Percentiles rank a stretch among this genome's conserved stretches.
Conservation (phyloP, 2,797 vertebrate genomes). For the Todus mexicanus region DNA sequence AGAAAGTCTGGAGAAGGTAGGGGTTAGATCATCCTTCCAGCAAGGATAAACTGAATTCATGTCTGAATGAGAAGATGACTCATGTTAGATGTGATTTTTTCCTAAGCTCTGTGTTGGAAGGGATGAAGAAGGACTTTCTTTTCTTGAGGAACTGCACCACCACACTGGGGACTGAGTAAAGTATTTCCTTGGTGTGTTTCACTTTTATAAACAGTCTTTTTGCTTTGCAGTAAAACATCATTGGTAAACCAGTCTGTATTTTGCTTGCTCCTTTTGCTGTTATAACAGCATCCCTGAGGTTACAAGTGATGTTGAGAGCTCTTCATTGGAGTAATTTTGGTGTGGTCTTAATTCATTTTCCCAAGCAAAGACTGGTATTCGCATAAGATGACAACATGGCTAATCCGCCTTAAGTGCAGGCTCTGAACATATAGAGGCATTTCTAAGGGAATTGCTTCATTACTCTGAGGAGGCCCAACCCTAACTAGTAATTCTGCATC, state of each 20-base stretch:
- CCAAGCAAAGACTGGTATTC: not conserved
- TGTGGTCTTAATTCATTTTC: conserved; percentile 41
- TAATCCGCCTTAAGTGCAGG: not conserved
- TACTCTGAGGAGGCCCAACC: conserved; percentile 13
- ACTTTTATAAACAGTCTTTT: not conserved
- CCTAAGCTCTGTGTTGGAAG: not conserved
- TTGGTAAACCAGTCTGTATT: conserved; percentile 8
- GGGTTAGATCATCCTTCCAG: conserved; percentile 35
- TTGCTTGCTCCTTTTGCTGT: conserved; percentile 22
- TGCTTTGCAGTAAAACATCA: not conserved
- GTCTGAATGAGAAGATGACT: conserved; percentile 37
- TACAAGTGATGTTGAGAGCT: not conserved
- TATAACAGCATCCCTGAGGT: not conserved
- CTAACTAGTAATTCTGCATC: conserved; percentile 11
- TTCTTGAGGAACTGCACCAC: not conserved
- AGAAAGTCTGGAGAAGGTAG: conserved; percentile 44
- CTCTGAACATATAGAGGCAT: conserved; percentile 14
- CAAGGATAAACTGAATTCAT: conserved; percentile 23
- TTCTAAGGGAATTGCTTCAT: conserved; percentile 49
- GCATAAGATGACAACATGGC: conserved; percentile 22
- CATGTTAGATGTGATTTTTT: conserved; percentile 18
- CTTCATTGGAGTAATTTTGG: conserved; percentile 32
- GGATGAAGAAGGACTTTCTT: not conserved
- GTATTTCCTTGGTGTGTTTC: not conserved
- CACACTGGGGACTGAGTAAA: not conserved